phyloP scores from a whole-genome alignment of 2,888 invertebrate species.

The Netelia virgata region DNA sequence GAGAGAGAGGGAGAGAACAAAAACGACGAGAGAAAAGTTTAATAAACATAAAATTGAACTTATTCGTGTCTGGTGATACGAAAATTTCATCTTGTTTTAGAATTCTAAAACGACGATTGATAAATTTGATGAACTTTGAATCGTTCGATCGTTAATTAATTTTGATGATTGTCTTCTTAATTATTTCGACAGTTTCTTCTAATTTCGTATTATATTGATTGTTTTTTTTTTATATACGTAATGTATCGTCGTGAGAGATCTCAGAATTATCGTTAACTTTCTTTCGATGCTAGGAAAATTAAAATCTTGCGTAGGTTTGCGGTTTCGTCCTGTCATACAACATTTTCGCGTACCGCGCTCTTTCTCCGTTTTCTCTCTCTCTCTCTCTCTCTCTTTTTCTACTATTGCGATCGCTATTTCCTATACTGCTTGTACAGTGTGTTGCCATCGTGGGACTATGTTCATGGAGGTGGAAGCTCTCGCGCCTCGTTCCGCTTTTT shows the following conservation, averaged over 20 bases:
- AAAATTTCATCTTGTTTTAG: no score
- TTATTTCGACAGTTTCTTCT: not conserved
- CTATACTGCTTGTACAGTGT: constrained; percentile 13
- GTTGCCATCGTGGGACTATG: constrained; percentile 40
- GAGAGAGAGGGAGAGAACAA: not conserved
- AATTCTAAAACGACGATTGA: no score
- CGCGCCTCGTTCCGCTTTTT: constrained; percentile 67
- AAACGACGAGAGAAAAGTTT: not conserved
- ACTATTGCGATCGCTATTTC: constrained; percentile 25
- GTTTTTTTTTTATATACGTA: not conserved
- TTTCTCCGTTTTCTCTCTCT: not conserved
- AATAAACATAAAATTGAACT: not conserved
- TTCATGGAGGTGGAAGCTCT: constrained; percentile 57
- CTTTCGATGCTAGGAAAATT: constrained; percentile 30
- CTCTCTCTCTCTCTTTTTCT: not conserved
- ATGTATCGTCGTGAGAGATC: not conserved
- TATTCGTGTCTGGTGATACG: no score
- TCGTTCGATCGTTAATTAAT: no score
- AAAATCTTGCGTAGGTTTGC: constrained; percentile 46
- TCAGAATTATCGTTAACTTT: constrained; percentile 21
- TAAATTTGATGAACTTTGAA: no score
- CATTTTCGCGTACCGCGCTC: not conserved
- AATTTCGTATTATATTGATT: not conserved
- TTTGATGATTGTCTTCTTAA: no score
- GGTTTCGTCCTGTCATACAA: constrained; percentile 12